phyloP scores from a whole-genome alignment of 2,888 invertebrate species.

The Eueremaeus valkanovi region DNA sequence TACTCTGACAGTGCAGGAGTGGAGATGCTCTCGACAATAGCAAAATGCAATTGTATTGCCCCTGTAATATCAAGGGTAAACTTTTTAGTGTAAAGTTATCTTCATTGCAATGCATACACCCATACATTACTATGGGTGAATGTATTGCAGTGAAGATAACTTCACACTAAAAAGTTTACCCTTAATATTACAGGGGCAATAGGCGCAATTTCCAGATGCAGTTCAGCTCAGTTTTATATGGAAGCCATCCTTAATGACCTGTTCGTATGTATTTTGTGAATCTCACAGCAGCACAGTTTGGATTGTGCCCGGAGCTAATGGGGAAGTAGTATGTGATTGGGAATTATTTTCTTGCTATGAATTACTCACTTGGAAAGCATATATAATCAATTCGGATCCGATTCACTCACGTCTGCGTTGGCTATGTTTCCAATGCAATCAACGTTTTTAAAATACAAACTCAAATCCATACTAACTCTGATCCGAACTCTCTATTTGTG shows the following conservation, averaged over 20 bases:
- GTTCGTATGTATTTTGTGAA: slow-evolving; percentile 33
- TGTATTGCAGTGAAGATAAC: too few relatives aligned
- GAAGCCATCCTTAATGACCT: slow-evolving; percentile 29
- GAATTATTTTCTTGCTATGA: slow-evolving; percentile 24
- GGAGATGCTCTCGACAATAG: neutral
- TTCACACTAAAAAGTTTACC: too few relatives aligned
- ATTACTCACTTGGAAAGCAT: slow-evolving; percentile 21
- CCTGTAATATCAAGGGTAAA: too few relatives aligned
- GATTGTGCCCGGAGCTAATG: neutral
- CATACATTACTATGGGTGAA: too few relatives aligned
- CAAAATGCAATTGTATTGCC: slow-evolving; percentile 2
- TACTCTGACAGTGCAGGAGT: slow-evolving; percentile 10
- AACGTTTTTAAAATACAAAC: slow-evolving; percentile 5
- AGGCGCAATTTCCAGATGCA: slow-evolving; percentile 1
- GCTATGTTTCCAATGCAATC: neutral
- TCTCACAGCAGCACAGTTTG: slow-evolving; percentile 22
- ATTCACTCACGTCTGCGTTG: neutral
- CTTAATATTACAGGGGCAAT: too few relatives aligned
- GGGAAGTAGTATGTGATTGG: slow-evolving; percentile 28
- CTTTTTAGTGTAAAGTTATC: too few relatives aligned
- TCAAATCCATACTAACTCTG: neutral
- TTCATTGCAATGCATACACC: too few relatives aligned
- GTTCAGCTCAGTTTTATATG: slow-evolving; percentile 7
- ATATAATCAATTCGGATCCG: slow-evolving; percentile 21
- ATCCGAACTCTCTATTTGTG: neutral